A percentile compares a stretch with the other conserved stretches of the same genome.
These are phyloP conservation scores for Anthoscopus minutus DNA, from an alignment of 2,113 vertebrate species.

Conservation along the genomic window DNA sequence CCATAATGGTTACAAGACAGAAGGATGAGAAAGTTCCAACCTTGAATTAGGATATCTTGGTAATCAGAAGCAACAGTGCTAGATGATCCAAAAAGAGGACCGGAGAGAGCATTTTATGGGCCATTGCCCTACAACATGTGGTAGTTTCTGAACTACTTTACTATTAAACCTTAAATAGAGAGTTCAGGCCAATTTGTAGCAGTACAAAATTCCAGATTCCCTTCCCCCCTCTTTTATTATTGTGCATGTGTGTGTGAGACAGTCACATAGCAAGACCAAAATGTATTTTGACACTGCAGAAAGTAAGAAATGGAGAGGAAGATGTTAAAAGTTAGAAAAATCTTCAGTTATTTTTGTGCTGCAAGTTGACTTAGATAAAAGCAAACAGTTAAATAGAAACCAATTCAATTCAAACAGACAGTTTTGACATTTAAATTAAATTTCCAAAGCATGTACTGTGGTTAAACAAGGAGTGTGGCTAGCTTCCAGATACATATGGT, in stretches of 20 bases:
- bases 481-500: conserved; percentile 47
- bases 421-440: conserved; percentile 57
- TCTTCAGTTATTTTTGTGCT: background rate
- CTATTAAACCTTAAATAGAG: background rate
- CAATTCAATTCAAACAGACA: conserved; percentile 8
- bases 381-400: conserved; percentile 30
- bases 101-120: background rate
- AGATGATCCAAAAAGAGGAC: background rate
- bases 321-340: conserved; percentile 28
- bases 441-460: conserved; percentile 16
- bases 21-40: background rate
- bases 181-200: background rate
- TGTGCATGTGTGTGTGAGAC: background rate
- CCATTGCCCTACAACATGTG: background rate
- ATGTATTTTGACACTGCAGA: background rate
- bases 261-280: background rate
- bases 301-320: background rate
- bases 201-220: background rate
- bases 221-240: accelerated
- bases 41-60: background rate
- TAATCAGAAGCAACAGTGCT: background rate
- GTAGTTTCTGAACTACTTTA: background rate
- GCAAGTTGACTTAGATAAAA: conserved; percentile 29
- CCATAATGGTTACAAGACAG: background rate
- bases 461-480: conserved; percentile 14